These are phyloP conservation scores for Parasteatoda tepidariorum DNA, from an alignment of 1,140 invertebrate genomes.

Conservation along the genomic window DNA sequence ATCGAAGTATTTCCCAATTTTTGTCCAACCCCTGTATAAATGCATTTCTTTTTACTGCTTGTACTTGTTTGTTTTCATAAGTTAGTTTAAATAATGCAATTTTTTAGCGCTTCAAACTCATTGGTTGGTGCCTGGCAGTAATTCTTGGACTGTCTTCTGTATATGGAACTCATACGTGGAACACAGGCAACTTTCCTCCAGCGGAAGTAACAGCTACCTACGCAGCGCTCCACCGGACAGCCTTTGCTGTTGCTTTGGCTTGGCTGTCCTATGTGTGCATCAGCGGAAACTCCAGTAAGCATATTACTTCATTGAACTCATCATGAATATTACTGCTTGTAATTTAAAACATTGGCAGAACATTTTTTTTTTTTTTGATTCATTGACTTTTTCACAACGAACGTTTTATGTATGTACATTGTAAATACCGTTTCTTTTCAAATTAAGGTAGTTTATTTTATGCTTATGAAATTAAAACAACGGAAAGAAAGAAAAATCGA, in stretches of 20 bases:
- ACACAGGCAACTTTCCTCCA: neutral
- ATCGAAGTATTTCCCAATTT: neutral
- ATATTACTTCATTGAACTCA: too few relatives aligned
- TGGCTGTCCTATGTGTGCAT: conserved; percentile 71
- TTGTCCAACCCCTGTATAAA: neutral
- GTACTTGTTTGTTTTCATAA: too few relatives aligned
- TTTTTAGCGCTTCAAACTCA: neutral
- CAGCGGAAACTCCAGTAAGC: conserved; percentile 61
- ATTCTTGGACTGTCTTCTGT: conserved; percentile 8
- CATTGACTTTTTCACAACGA: neutral
- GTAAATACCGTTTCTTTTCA: too few relatives aligned
- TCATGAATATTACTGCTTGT: too few relatives aligned
- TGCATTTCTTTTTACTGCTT: too few relatives aligned
- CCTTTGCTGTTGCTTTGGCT: conserved; percentile 68
- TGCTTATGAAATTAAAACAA: too few relatives aligned
- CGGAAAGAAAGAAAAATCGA: too few relatives aligned
- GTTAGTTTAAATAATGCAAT: too few relatives aligned
- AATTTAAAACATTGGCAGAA: too few relatives aligned
- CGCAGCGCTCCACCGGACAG: conserved; percentile 65
- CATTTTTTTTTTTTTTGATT: too few relatives aligned
- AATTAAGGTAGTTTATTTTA: too few relatives aligned
- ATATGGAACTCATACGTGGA: conserved; percentile 33
- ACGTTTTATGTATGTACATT: neutral
- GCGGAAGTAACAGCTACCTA: conserved; percentile 71
- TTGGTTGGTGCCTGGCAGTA: conserved; percentile 25